Evolutionary conservation across 1,140 invertebrate species (phyloP), one percentile per base, ranked within the genome.

Genomic region (Cyphomyrmex costatus): DNA sequence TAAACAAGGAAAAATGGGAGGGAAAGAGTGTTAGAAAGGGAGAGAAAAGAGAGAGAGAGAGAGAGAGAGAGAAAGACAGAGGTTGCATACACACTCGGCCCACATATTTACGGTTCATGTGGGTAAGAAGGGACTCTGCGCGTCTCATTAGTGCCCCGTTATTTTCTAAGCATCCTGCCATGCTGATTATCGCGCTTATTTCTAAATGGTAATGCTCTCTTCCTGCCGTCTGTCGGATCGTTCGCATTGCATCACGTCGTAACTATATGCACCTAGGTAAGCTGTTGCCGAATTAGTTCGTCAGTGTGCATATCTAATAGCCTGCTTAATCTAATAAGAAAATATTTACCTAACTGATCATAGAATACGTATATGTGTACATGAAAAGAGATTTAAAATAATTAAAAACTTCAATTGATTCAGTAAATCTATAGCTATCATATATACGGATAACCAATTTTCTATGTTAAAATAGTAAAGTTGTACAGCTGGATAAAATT

Each of bases 121-220:
- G 87, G 86, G 71, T 86, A 85, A 85, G 82, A 85, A 78, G 71
- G 46, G 82, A 85, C 61, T 80, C 51, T 27, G 76, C 76, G 86
- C 78, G 91, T 86, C 87, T 87, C 89, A 90, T 90, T 90, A 90
- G 90, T 85, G 83, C 86, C 58, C 91, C 89, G 89, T 91, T 91
- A 91, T 68, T 89, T 79, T 83, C 73, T 84, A 87, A 84, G 80
- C 61, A 79, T 74, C 74, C 63, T 71, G 86, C 73, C 83, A 78
- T 71, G 84, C 84, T 78, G 73, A 79, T 86, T 88, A 88, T 86
- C 86, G 86, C 65, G 74, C 53, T 84, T 80, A 66, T 86, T 91
- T 86, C 78, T 84, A 83, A 86, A 63, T 77, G 68, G 76, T 73
- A 85, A 88, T 85, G 63, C 51, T 63, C 84, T 66, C 63, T 83